Evolutionary conservation across 2,888 invertebrate genomes (phyloP), one percentile per base, ranked within the genome.

Genomic region (Chrysolina haemoptera): DNA sequence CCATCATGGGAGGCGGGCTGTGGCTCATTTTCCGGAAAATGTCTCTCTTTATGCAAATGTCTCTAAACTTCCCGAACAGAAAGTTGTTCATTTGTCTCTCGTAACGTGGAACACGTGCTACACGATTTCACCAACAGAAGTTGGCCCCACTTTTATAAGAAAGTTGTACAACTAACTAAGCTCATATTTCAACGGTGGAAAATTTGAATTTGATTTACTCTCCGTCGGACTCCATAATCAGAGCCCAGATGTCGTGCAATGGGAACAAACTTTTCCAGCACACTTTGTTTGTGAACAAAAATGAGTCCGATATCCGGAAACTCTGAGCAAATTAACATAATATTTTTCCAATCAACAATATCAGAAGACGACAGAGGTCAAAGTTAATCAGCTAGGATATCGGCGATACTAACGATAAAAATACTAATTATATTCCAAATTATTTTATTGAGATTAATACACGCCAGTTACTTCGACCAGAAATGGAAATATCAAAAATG

Each of bases 41-140:
- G 20, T 10, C 53, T 20, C 53, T 20, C 59, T 35, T 59, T 27
- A 59, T 59, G 59, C 35, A 59, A 35, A 59, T 59, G 59, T 14
- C 14, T 12, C 16, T 0, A 59, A 59, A 59, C 59, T 59, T 59
- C 59, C 22, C 27, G 22, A 59, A 59, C 59, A 59, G 59, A 59
- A 59, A 59, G 59, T 59, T 59, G 59, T 59, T 59, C 59, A 59
- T 59, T 59, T 59, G 59, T 59, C 59, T 16, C 35, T 35, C n/a
- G 59, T 27, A 59, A 59, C 22, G 59, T 59, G 59, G n/a, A 59
- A 59, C 59, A 59, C 59, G 59, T 59, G 59, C 59, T 59, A n/a
- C 59, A 35, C 59, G 59, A 59, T 59, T 59, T 35, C 35, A 2
- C 59, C 59, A n/a, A 59, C 59, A 59, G 59, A 59, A 59, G 59